phyloP scores from a whole-genome alignment of 2,113 vertebrate genomes.

The Mixornis gularis region DNA sequence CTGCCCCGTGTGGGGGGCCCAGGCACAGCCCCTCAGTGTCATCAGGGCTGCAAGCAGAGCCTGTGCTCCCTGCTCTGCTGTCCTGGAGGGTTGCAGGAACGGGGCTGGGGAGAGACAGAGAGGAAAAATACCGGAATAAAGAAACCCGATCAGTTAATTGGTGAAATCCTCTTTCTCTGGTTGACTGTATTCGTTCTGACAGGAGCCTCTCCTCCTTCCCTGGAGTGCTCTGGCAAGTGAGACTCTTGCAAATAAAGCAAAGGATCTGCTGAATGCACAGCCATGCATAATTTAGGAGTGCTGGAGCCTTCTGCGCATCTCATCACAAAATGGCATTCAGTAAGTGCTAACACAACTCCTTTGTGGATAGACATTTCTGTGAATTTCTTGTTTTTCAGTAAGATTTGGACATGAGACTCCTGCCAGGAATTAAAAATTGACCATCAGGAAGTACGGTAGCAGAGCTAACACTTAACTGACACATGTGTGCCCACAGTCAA shows the following conservation, averaged over 20 bases:
- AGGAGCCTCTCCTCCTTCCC: constrained; percentile 4
- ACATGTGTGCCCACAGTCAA: neutral
- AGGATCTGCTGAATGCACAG: constrained; percentile 1
- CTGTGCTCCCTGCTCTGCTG: fast-evolving
- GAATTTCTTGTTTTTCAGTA: neutral
- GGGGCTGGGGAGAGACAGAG: neutral
- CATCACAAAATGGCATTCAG: constrained; percentile 17
- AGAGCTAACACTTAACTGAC: neutral
- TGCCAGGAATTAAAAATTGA: constrained; percentile 2
- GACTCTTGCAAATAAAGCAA: neutral
- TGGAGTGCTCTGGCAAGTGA: constrained; percentile 20
- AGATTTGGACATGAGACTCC: neutral
- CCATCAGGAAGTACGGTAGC: neutral
- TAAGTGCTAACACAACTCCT: neutral
- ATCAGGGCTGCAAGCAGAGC: fast-evolving
- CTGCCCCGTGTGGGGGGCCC: neutral
- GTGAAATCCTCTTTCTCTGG: neutral
- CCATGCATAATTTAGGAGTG: constrained; percentile 44
- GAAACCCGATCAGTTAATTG: neutral
- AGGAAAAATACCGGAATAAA: neutral
- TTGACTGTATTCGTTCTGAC: neutral
- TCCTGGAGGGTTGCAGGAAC: neutral
- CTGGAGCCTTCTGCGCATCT: neutral
- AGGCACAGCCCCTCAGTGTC: neutral
- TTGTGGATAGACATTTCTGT: neutral